Conservation (phyloP, 2,888 invertebrate species). For the Diarsia rubi region DNA sequence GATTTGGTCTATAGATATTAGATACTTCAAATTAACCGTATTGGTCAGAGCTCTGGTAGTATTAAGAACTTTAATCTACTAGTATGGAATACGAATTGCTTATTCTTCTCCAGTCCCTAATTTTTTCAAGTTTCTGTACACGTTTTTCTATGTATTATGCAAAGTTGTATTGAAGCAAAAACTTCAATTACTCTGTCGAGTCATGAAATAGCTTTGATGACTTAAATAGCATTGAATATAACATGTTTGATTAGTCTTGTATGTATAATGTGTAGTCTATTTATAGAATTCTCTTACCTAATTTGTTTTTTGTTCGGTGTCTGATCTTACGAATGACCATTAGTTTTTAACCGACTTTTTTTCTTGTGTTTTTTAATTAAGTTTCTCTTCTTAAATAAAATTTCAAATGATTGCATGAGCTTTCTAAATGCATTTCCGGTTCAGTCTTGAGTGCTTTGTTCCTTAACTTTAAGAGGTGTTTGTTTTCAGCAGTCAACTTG, state of each 20-base stretch:
- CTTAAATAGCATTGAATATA: background rate
- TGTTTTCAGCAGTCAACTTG: background rate
- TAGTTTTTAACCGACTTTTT: no score
- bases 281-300: conserved; percentile 5
- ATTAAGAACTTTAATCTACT: background rate
- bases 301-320: conserved; percentile 6
- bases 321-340: background rate
- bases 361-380: background rate
- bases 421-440: conserved; percentile 7
- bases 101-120: background rate
- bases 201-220: conserved; percentile 16
- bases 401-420: background rate
- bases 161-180: background rate
- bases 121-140: background rate
- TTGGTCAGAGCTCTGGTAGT: background rate
- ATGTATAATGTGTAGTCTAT: background rate
- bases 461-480: background rate
- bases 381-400: background rate
- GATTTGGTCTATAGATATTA: no score
- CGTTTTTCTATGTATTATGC: background rate
- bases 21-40: no score
- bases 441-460: background rate
- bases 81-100: background rate
- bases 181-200: background rate
- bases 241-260: background rate